A percentile compares a stretch with the other conserved stretches of the same genome.
Evolutionary conservation across 2,888 invertebrate species (phyloP).

Genomic region (Caenorhabditis sp.): DNA sequence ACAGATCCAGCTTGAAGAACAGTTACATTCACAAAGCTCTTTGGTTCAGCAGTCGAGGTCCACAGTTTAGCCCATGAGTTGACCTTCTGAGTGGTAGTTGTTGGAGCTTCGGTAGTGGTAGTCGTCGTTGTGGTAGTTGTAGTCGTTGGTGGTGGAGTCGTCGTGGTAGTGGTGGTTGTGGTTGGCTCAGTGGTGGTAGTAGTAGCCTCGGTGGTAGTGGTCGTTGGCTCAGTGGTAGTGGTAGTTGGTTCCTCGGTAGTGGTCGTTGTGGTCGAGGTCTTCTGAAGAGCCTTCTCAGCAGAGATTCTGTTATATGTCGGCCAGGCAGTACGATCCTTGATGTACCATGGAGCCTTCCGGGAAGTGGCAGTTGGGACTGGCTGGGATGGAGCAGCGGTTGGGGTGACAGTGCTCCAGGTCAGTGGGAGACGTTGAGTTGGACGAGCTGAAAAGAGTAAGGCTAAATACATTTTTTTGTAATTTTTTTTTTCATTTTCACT

Average conservation of each 20-base stretch:
- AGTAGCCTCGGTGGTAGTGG: constrained; percentile 46
- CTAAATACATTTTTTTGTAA: too few species aligned
- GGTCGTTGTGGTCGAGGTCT: constrained; percentile 53
- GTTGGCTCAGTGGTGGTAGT: constrained; percentile 54
- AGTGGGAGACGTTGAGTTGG: constrained; percentile 71
- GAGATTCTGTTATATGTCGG: constrained; percentile 73
- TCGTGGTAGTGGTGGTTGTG: constrained; percentile 57
- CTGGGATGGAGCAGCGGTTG: constrained; percentile 68
- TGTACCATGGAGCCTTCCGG: constrained; percentile 78
- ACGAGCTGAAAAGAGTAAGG: constrained; percentile 56
- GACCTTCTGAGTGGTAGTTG: constrained; percentile 54
- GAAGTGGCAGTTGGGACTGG: constrained; percentile 66
- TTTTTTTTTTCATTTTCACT: too few species aligned
- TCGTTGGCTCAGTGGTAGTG: constrained; percentile 43
- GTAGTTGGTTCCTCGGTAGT: constrained; percentile 47
- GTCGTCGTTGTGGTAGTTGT: constrained; percentile 50
- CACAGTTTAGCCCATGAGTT: constrained; percentile 78
- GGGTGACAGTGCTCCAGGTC: constrained; percentile 79
- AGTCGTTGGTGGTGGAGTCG: constrained; percentile 59
- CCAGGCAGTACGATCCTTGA: constrained; percentile 75
- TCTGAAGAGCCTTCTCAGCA: constrained; percentile 63
- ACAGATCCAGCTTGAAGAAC: constrained; percentile 80
- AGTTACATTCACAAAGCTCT: constrained; percentile 75
- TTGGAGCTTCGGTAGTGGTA: constrained; percentile 49
- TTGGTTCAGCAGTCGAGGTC: constrained; percentile 77